phyloP scores from a whole-genome alignment of 2,888 invertebrate genomes.

The Phyllotreta cruciferae region DNA sequence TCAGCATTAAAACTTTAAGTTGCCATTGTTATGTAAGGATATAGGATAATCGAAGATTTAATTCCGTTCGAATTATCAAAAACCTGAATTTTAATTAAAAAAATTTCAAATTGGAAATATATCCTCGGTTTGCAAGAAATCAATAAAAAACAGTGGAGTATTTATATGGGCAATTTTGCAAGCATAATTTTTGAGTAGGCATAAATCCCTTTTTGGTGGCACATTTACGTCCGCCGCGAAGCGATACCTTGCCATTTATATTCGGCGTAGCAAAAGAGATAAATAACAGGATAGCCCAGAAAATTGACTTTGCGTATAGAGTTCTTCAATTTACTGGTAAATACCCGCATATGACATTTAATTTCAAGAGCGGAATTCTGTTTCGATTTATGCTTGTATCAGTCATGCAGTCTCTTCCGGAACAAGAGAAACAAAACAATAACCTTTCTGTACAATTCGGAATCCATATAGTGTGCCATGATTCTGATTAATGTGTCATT shows the following conservation, averaged over 20 bases:
- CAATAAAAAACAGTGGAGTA: too few species aligned
- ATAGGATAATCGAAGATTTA: too few species aligned
- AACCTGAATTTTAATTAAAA: too few species aligned
- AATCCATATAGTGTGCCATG: conserved; percentile 30
- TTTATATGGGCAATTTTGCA: too few species aligned
- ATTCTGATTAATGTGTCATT: conserved; percentile 32
- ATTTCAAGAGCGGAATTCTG: conserved; percentile 36
- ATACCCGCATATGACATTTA: conserved; percentile 36
- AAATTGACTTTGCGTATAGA: conserved; percentile 22
- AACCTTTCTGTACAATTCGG: conserved; percentile 32
- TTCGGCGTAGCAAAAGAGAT: conserved; percentile 4
- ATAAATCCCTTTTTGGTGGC: too few species aligned
- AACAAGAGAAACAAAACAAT: conserved; percentile 35
- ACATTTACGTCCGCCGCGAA: neutral
- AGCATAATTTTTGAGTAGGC: too few species aligned
- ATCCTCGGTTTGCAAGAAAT: too few species aligned
- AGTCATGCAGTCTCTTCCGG: conserved; percentile 36
- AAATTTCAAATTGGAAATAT: too few species aligned
- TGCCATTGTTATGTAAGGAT: too few species aligned
- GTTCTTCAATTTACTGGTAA: conserved; percentile 32
- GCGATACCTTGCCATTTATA: conserved; percentile 8
- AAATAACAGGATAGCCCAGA: conserved; percentile 11
- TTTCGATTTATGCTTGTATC: conserved; percentile 37
- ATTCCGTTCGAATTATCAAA: too few species aligned
- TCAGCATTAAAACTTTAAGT: too few species aligned